These are phyloP conservation scores for Tenthredo mesomela DNA, from an alignment of 2,888 invertebrate species.

Conservation along the genomic window DNA sequence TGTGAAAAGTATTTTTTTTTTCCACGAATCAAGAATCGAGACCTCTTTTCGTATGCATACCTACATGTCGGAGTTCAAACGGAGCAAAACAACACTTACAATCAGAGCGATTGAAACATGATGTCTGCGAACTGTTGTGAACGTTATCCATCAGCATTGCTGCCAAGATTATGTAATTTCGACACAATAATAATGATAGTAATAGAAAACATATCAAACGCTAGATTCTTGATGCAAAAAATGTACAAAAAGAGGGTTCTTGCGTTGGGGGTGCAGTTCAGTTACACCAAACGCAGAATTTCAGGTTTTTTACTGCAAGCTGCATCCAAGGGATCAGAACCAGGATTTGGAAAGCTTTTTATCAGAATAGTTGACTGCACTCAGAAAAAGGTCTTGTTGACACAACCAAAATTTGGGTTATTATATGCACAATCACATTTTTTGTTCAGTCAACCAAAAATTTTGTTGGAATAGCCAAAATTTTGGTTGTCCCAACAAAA, in stretches of 20 bases:
- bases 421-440: no score
- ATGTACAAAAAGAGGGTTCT: not conserved
- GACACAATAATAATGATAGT: not conserved
- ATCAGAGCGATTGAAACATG: not conserved
- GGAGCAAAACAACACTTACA: not conserved
- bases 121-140: not conserved
- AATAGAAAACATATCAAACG: not conserved
- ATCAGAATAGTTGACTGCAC: not conserved
- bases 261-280: not conserved
- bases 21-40: not conserved
- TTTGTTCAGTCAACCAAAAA: no score
- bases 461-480: no score
- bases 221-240: not conserved
- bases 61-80: not conserved
- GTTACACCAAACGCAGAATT: not conserved
- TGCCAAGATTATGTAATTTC: not conserved
- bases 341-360: not conserved
- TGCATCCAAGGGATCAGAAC: not conserved
- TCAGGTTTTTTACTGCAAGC: not conserved
- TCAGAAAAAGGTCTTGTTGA: no score
- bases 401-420: no score
- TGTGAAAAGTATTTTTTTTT: not conserved
- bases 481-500: no score
- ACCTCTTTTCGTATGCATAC: not conserved
- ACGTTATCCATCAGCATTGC: slow-evolving; percentile 1